Evolutionary conservation across 1,140 invertebrate genomes (phyloP).

Genomic region (Magallana gigas): DNA sequence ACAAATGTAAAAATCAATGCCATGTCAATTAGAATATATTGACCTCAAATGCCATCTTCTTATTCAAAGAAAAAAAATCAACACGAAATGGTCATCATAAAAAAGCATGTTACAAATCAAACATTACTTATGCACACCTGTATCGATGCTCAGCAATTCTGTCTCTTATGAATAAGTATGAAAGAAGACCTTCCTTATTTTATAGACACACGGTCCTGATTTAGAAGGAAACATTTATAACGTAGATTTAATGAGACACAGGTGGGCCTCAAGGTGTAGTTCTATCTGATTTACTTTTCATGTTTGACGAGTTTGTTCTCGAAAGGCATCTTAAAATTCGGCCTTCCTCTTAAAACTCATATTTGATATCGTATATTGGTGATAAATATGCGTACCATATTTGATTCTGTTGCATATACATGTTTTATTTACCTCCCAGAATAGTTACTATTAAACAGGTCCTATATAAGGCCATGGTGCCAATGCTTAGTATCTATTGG

Average conservation of each 20-base stretch:
- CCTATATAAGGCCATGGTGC: not conserved
- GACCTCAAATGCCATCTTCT: too few species aligned
- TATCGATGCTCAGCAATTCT: not conserved
- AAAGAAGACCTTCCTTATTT: conserved; percentile 7
- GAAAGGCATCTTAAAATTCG: not conserved
- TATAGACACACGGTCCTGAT: not conserved
- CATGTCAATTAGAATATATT: too few species aligned
- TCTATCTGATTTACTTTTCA: conserved; percentile 2
- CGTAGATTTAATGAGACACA: conserved; percentile 8
- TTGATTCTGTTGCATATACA: not conserved
- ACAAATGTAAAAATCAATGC: too few species aligned
- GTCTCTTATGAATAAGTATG: not conserved
- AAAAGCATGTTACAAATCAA: too few species aligned
- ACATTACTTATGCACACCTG: not conserved
- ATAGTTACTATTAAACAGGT: not conserved
- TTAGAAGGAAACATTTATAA: conserved; percentile 15
- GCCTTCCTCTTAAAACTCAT: not conserved
- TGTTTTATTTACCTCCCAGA: conserved; percentile 5
- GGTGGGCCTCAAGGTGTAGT: not conserved
- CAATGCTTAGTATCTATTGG: not conserved
- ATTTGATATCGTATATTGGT: conserved; percentile 7
- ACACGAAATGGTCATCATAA: too few species aligned
- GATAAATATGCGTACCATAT: not conserved
- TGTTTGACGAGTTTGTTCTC: not conserved
- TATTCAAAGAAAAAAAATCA: too few species aligned